phyloP scores from a whole-genome alignment of 2,113 vertebrate genomes.

The Eurypyga helias region DNA sequence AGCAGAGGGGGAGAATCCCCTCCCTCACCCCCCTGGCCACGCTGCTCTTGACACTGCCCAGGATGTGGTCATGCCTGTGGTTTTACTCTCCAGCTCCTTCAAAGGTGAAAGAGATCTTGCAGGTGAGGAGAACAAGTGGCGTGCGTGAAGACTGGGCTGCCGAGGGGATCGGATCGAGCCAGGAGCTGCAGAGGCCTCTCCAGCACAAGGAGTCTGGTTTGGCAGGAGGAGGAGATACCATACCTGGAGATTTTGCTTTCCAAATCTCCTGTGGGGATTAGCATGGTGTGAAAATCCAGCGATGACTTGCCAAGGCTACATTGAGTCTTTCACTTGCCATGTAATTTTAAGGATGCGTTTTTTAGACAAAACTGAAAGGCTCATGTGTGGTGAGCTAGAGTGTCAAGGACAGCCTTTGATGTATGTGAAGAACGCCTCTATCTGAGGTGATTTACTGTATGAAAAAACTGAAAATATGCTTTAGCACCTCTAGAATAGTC shows the following conservation, averaged over 20 bases:
- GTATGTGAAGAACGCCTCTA: neutral
- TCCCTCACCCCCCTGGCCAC: too few species aligned
- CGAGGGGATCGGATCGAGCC: rapidly evolving
- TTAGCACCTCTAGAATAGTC: neutral
- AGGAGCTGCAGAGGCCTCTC: neutral
- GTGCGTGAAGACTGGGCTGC: neutral
- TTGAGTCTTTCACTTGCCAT: neutral
- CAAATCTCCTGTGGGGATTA: neutral
- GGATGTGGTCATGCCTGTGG: rapidly evolving
- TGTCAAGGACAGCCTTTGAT: neutral
- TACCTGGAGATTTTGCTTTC: neutral
- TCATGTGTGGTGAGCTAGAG: rapidly evolving
- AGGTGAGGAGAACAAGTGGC: neutral
- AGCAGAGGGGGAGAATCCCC: too few species aligned
- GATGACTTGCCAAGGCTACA: neutral
- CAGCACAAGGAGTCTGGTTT: rapidly evolving
- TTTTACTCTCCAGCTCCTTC: neutral
- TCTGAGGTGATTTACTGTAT: neutral
- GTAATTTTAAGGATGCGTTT: rapidly evolving
- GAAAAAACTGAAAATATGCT: neutral
- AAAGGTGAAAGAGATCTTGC: neutral
- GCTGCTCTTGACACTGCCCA: too few species aligned
- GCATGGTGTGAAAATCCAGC: neutral
- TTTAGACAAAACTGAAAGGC: neutral
- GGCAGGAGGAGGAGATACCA: neutral